Evolutionary conservation across 92 coral and sea anemone genomes (phyloP).

Genomic region (Porites cylindrica): DNA sequence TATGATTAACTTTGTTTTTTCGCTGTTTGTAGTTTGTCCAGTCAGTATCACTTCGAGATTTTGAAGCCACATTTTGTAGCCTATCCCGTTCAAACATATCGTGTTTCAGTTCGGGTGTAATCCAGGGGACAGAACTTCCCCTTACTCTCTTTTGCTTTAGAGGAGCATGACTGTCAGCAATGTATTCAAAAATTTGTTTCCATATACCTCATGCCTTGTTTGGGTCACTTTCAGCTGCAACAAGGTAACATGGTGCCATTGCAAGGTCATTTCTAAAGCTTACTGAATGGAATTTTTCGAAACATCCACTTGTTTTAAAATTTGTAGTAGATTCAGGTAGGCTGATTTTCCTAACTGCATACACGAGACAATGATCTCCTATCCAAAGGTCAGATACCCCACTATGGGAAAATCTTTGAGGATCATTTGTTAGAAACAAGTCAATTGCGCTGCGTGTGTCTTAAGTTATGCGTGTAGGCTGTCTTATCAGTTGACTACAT

Average conservation of each 20-base stretch:
- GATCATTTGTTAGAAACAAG: constrained; percentile 21
- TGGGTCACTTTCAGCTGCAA: not conserved
- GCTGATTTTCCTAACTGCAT: not conserved
- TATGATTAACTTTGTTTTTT: not conserved
- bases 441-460: not conserved
- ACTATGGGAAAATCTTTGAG: not conserved
- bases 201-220: not conserved
- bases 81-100: too few species aligned
- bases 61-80: too few species aligned
- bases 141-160: constrained; percentile 3
- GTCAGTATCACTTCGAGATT: too few species aligned
- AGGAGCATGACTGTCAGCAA: not conserved
- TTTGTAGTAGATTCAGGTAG: constrained; percentile 1
- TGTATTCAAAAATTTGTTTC: not conserved
- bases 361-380: too few species aligned
- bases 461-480: not conserved
- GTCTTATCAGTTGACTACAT: constrained; percentile 23
- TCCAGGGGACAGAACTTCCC: not conserved
- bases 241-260: not conserved
- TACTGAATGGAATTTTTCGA: not conserved
- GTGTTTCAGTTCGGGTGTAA: too few species aligned
- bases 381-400: constrained; percentile 16
- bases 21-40: too few species aligned
- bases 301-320: not conserved
- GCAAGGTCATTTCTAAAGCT: constrained; percentile 3